phyloP scores from a whole-genome alignment of 1,140 invertebrate genomes.

The Drosophila rufa region DNA sequence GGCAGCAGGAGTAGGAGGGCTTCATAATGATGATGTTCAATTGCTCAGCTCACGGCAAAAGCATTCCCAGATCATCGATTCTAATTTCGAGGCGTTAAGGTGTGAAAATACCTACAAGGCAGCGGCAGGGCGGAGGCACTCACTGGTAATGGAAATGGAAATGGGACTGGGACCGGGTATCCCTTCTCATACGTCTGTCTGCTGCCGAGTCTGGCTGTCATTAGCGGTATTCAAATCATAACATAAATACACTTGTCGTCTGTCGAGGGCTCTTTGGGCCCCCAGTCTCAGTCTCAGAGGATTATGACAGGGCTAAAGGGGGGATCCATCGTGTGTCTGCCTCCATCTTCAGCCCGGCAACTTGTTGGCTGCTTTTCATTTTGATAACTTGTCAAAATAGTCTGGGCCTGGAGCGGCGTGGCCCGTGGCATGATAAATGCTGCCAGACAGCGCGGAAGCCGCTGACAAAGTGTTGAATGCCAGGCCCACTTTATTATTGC shows the following conservation, averaged over 20 bases:
- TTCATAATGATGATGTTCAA: slow-evolving; percentile 43
- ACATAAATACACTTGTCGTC: slow-evolving; percentile 85
- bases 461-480: slow-evolving; percentile 82
- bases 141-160: slow-evolving; percentile 34
- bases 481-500: slow-evolving; percentile 79
- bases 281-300: slow-evolving; percentile 2
- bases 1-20: not conserved
- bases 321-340: slow-evolving; percentile 23
- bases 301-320: slow-evolving; percentile 67
- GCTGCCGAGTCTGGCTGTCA: slow-evolving; percentile 62
- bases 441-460: slow-evolving; percentile 72
- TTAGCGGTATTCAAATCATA: slow-evolving; percentile 84
- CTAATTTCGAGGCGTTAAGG: slow-evolving; percentile 63
- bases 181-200: slow-evolving; percentile 6
- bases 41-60: slow-evolving; percentile 22
- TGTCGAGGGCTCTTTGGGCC: slow-evolving; percentile 40
- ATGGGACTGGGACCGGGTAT: not conserved
- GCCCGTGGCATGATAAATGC: slow-evolving; percentile 72
- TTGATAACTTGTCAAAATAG: slow-evolving; percentile 85
- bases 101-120: slow-evolving; percentile 81
- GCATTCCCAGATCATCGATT: slow-evolving; percentile 33
- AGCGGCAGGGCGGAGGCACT: slow-evolving; percentile 32
- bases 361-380: slow-evolving; percentile 78
- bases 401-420: slow-evolving; percentile 49
- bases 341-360: slow-evolving; percentile 36